Percentiles rank a stretch among this genome's conserved stretches.
Conservation (phyloP, 2,888 invertebrate genomes). For the Cyrtodaria siliqua region DNA sequence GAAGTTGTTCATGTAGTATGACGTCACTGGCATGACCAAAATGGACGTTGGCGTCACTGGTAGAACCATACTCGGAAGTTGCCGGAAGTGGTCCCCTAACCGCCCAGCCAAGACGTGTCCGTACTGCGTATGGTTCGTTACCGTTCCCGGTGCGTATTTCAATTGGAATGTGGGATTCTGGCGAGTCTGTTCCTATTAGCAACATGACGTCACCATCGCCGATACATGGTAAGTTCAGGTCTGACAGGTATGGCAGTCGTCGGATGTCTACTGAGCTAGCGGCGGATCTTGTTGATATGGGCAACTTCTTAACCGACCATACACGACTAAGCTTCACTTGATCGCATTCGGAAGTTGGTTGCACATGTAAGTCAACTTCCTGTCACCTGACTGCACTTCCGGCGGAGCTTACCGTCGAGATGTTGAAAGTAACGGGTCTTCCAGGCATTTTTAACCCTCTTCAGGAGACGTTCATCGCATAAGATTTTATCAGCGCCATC, state of each 20-base stretch:
- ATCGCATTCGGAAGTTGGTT: background rate
- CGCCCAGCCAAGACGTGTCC: constrained; percentile 31
- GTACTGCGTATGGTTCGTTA: constrained; percentile 29
- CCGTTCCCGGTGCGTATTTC: constrained; percentile 23
- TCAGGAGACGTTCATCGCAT: constrained; percentile 12
- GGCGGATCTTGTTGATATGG: constrained; percentile 21
- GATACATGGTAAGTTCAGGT: constrained; percentile 4
- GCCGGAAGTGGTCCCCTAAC: constrained; percentile 20
- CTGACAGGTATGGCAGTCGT: constrained; percentile 14
- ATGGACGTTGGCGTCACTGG: too few species aligned
- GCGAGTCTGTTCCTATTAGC: constrained; percentile 34
- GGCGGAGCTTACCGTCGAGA: constrained; percentile 11
- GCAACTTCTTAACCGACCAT: constrained; percentile 27
- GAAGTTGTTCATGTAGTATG: constrained; percentile 17
- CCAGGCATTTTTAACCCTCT: constrained; percentile 7
- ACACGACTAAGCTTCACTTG: too few species aligned
- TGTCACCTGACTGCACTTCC: constrained; percentile 6
- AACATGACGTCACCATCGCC: constrained; percentile 22
- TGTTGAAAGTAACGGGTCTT: constrained; percentile 17
- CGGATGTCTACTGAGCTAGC: constrained; percentile 5
- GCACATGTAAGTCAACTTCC: constrained; percentile 7
- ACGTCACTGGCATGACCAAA: too few species aligned
- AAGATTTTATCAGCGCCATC: constrained; percentile 6
- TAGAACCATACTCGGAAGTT: background rate
- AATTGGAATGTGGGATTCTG: constrained; percentile 25